Conservation (phyloP, 1,140 invertebrate genomes). For the Matsumurasca onukii region DNA sequence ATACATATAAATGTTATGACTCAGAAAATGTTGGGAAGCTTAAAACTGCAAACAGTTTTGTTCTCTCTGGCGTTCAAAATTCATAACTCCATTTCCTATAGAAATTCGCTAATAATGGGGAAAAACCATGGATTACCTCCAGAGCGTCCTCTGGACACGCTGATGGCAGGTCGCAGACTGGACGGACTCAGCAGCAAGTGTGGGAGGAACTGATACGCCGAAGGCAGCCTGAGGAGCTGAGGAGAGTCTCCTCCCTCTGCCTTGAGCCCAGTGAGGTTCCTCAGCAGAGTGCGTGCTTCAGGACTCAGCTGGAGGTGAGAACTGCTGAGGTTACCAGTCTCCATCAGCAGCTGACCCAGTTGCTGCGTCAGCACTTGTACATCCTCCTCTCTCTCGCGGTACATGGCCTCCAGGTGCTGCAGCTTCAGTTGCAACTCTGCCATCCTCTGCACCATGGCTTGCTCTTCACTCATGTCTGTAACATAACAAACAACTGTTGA, state of each 20-base stretch:
- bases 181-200: conserved; percentile 78
- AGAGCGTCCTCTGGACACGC: conserved; percentile 69
- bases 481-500: conserved; percentile 2
- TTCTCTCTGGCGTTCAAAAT: no score
- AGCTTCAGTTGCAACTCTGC: conserved; percentile 69
- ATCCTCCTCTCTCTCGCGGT: conserved; percentile 67
- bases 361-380: conserved; percentile 63
- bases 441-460: conserved; percentile 63
- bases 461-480: conserved; percentile 60
- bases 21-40: no score
- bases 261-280: conserved; percentile 48
- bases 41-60: no score
- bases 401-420: conserved; percentile 70
- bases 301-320: conserved; percentile 26
- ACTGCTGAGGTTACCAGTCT: conserved; percentile 17
- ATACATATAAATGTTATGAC: no score
- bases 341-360: conserved; percentile 50
- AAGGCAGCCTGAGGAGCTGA: conserved; percentile 61
- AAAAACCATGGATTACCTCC: no score
- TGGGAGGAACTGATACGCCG: conserved; percentile 84
- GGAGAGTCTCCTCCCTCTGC: conserved; percentile 36
- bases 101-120: no score
- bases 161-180: conserved; percentile 75
- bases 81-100: no score
- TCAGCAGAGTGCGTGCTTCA: conserved; percentile 37